Percentiles rank a stretch among this genome's conserved stretches.
Evolutionary conservation across 2,888 invertebrate genomes (phyloP).

Genomic region (Eupithecia subfuscata): DNA sequence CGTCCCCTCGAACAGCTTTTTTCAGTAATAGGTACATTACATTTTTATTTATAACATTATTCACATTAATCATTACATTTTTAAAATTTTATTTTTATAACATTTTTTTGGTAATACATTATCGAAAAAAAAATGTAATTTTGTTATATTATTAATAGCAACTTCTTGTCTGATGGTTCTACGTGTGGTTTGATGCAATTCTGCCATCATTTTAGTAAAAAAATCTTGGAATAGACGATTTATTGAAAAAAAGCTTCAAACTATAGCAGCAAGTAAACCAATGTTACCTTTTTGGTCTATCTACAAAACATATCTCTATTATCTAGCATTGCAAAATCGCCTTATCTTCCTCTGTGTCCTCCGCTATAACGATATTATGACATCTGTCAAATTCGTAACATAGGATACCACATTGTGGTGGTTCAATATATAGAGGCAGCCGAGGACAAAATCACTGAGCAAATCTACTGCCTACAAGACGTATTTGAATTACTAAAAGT

Average conservation of each 20-base stretch:
- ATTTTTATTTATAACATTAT: too few species aligned
- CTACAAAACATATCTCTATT: neutral
- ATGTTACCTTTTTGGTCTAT: neutral
- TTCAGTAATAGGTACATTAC: too few species aligned
- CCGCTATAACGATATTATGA: neutral
- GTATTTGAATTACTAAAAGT: neutral
- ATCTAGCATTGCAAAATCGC: neutral
- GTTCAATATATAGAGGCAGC: neutral
- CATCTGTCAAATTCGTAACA: slow-evolving; percentile 3
- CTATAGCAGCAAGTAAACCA: neutral
- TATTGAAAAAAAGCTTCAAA: neutral
- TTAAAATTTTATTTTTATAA: too few species aligned
- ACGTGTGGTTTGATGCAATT: too few species aligned
- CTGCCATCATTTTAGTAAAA: neutral
- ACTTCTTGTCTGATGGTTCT: too few species aligned
- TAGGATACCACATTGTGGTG: neutral
- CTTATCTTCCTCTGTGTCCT: neutral
- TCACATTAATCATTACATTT: too few species aligned
- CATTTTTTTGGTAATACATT: too few species aligned
- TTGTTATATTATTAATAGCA: too few species aligned
- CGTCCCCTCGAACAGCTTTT: too few species aligned
- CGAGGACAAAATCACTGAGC: neutral
- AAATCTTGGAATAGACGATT: neutral
- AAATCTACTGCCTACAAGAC: neutral
- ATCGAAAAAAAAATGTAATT: too few species aligned